These are phyloP conservation scores for Arenicola marina DNA, from an alignment of 2,888 invertebrate genomes.

Conservation along the genomic window DNA sequence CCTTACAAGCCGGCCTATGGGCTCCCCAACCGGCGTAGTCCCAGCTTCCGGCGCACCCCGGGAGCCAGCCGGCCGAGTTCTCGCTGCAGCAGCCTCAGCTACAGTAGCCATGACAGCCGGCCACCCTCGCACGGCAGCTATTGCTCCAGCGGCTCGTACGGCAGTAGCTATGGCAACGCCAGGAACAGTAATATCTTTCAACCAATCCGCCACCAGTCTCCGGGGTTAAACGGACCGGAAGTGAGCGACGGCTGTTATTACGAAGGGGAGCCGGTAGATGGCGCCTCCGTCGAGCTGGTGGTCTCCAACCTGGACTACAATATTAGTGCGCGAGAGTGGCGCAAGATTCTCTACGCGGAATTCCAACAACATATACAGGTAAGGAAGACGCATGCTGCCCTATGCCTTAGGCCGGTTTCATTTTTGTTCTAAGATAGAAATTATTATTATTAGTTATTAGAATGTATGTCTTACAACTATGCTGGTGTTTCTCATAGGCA, in stretches of 20 bases:
- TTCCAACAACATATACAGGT: conserved; percentile 73
- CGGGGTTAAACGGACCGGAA: background rate
- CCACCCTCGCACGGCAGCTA: background rate
- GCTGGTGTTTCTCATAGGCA: too few relatives aligned
- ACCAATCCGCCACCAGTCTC: background rate
- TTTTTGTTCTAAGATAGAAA: too few relatives aligned
- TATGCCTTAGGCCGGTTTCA: too few relatives aligned
- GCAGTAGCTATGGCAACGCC: background rate
- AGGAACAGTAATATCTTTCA: background rate
- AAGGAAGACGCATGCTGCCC: too few relatives aligned
- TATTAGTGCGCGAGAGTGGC: conserved; percentile 71
- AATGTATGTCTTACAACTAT: too few relatives aligned
- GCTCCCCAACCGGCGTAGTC: background rate
- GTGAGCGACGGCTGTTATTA: background rate
- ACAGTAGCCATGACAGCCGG: background rate
- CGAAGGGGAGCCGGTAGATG: conserved; percentile 3
- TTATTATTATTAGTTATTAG: too few relatives aligned
- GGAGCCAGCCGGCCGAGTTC: conserved; percentile 31
- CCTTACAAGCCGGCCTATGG: too few relatives aligned
- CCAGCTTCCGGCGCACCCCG: conserved; percentile 32
- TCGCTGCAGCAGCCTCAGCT: background rate
- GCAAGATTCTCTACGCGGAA: conserved; percentile 68
- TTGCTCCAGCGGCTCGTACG: background rate
- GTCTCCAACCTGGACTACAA: conserved; percentile 75
- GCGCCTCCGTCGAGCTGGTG: conserved; percentile 45